Conservation (phyloP, 2,113 vertebrate species). For the Naja naja region DNA sequence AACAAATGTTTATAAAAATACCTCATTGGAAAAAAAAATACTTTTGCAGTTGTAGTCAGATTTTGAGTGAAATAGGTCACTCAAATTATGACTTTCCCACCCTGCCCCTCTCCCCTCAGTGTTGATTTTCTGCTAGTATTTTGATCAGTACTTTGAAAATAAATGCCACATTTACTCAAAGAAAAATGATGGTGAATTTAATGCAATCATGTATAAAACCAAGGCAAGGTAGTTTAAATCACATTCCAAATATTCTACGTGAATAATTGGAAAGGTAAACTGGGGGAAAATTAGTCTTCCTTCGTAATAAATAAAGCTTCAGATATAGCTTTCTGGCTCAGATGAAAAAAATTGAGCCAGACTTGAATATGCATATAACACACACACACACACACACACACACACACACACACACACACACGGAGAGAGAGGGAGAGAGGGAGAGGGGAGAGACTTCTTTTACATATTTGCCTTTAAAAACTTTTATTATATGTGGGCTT, state of each 20-base stretch:
- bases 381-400: neutral
- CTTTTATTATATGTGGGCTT: neutral
- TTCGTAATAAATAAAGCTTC: neutral
- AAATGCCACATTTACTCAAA: neutral
- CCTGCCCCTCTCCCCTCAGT: too few relatives aligned
- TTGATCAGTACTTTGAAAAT: neutral
- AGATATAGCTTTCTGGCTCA: neutral
- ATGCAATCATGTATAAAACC: neutral
- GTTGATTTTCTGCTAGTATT: neutral
- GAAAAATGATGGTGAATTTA: neutral
- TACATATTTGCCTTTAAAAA: slow-evolving; percentile 2
- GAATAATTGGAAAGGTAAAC: neutral
- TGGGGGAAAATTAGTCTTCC: neutral
- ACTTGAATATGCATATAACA: neutral
- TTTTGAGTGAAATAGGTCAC: neutral
- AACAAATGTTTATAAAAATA: neutral
- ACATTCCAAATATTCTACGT: neutral
- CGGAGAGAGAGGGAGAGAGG: too few relatives aligned
- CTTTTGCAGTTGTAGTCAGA: neutral
- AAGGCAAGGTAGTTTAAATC: neutral
- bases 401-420: too few relatives aligned
- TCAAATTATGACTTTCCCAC: neutral
- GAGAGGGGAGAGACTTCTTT: neutral
- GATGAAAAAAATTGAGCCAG: neutral
- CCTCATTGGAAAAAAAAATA: neutral